These are phyloP conservation scores for Linhomoeus sp. DNA, from an alignment of 2,888 invertebrate species.

Conservation along the genomic window DNA sequence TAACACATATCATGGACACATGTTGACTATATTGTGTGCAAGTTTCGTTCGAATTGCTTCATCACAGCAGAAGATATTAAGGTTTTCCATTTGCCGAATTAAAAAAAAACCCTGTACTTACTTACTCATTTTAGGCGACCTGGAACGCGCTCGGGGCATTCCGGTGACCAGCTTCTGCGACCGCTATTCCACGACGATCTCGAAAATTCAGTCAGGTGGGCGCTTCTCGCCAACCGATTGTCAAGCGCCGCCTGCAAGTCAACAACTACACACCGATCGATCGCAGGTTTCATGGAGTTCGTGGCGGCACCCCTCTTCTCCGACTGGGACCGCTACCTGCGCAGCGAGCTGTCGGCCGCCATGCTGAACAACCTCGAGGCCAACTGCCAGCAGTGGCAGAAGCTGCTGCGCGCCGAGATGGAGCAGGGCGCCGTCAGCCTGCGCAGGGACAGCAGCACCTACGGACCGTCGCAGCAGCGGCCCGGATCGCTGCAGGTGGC, in stretches of 20 bases:
- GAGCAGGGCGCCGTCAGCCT: too few relatives aligned
- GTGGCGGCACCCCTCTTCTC: conserved; percentile 62
- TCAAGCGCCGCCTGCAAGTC: too few relatives aligned
- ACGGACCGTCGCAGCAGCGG: too few relatives aligned
- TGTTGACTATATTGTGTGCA: too few relatives aligned
- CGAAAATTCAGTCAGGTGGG: conserved; percentile 61
- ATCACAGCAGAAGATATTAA: too few relatives aligned
- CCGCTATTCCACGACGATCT: conserved; percentile 52
- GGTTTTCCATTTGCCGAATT: too few relatives aligned
- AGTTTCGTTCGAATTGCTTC: too few relatives aligned
- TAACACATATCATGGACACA: too few relatives aligned
- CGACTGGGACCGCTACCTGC: conserved; percentile 61
- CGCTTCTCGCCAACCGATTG: too few relatives aligned
- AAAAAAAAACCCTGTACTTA: too few relatives aligned
- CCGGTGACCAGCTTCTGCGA: conserved; percentile 65
- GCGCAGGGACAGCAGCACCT: too few relatives aligned
- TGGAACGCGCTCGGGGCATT: conserved; percentile 53
- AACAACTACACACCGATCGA: too few relatives aligned
- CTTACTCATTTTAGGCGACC: conserved; percentile 45
- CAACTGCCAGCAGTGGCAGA: not conserved
- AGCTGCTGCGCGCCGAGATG: not conserved
- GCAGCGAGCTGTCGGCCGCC: conserved; percentile 43
- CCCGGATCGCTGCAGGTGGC: not conserved
- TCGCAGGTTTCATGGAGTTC: conserved; percentile 49
- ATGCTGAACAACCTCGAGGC: not conserved